Evolutionary conservation across 1,140 invertebrate species (phyloP), one percentile per base, ranked within the genome.

Genomic region (Steinernema khuongi): DNA sequence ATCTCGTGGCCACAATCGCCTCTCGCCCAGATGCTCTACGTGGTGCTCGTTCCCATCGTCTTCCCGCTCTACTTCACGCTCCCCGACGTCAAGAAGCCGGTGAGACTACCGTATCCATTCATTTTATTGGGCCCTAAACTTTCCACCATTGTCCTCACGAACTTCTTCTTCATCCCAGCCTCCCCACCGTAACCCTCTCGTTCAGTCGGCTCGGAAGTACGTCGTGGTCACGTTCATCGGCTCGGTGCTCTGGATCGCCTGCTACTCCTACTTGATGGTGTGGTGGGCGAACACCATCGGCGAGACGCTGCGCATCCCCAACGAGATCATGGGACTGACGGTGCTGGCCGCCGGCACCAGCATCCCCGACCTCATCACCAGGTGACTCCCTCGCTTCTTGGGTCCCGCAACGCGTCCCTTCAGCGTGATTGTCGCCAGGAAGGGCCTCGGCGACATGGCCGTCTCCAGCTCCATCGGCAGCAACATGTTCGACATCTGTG

Each of bases 401-500:
- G 50, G 26, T n/a, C 26, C 26, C 22, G 4, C 2, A 60, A 7
- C 19, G 7, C 22, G 18, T 36, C 29, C 50, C 1, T 74, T 60
- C 0, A 86, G 86, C 78, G 86, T 88, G 26, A 87, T 88, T 74
- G 87, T 88, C 17, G 86, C 87, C 43, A 85, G 86, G 73, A 79
- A 82, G 87, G 88, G 89, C 43, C 85, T 85, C 32, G 88, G 94
- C 30, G 95, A 98, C 87, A 99, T 98, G 96, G 96, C 95, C 71
- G 94, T 99, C 50, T 97, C 94, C 67, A 97, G 94, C 82, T 96
- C 94, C 22, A 93, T 98, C 79, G 96, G 96, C 79, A 96, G 93
- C 87, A 99, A 99, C 88, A 95, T 98, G 83, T 98, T 99, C 87
- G 96, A 99, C 88, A 93, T 99, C 83, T 93, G 97, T 67, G 90